These are phyloP conservation scores for Plutella xylostella DNA, from an alignment of 2,888 invertebrate genomes.

Conservation along the genomic window DNA sequence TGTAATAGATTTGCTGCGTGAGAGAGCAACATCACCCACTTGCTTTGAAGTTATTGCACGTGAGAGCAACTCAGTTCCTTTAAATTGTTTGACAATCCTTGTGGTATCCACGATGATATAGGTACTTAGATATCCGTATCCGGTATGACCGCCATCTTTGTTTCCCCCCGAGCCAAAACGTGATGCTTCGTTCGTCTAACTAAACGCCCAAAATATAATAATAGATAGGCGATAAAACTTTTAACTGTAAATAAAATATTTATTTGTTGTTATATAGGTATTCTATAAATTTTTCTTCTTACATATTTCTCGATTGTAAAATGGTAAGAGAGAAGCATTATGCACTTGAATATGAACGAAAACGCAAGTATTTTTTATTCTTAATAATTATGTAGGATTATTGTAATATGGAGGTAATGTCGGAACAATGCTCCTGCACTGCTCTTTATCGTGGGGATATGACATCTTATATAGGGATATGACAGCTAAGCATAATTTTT, in stretches of 20 bases:
- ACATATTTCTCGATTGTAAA: constrained; percentile 65
- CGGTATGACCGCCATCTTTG: neutral
- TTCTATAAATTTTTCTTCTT: constrained; percentile 63
- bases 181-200: constrained; percentile 14
- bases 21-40: too few relatives aligned
- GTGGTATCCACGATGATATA: too few relatives aligned
- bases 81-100: too few relatives aligned
- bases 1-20: too few relatives aligned
- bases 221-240: constrained; percentile 64
- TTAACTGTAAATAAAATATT: constrained; percentile 68
- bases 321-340: constrained; percentile 57
- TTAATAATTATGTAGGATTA: constrained; percentile 22
- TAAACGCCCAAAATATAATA: constrained; percentile 42
- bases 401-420: too few relatives aligned
- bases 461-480: too few relatives aligned
- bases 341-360: constrained; percentile 47
- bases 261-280: constrained; percentile 69
- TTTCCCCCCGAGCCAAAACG: neutral
- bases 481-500: too few relatives aligned
- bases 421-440: neutral
- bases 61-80: too few relatives aligned
- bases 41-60: too few relatives aligned
- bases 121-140: too few relatives aligned
- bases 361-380: constrained; percentile 59
- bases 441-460: too few relatives aligned